phyloP scores from a whole-genome alignment of 2,113 vertebrate species.

The Casuarius casuarius region DNA sequence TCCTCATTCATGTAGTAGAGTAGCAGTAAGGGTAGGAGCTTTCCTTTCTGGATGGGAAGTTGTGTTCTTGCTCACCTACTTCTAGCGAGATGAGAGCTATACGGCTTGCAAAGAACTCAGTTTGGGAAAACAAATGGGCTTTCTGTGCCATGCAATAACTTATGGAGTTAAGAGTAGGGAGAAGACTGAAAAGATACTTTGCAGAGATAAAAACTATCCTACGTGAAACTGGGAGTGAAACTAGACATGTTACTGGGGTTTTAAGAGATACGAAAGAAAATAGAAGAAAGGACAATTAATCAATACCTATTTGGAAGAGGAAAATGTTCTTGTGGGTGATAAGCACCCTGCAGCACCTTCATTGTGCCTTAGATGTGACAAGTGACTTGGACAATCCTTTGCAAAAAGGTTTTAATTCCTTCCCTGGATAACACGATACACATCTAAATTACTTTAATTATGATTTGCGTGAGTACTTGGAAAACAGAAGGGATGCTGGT shows the following conservation, averaged over 20 bases:
- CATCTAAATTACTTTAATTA: background rate
- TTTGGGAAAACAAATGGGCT: background rate
- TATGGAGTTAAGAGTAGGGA: background rate
- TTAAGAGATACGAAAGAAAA: background rate
- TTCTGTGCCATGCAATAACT: background rate
- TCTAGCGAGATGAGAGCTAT: background rate
- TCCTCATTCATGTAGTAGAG: background rate
- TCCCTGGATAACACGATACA: background rate
- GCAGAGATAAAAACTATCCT: background rate
- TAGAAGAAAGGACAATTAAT: background rate
- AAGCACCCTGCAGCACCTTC: background rate
- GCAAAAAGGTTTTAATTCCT: background rate
- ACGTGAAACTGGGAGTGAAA: background rate
- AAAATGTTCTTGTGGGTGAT: background rate
- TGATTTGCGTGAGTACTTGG: background rate
- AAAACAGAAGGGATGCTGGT: background rate
- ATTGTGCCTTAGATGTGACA: fast-evolving
- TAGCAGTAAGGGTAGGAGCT: background rate
- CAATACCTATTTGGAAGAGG: background rate
- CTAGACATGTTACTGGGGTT: background rate
- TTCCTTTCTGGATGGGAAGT: background rate
- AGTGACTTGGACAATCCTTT: background rate
- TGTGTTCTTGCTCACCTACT: background rate
- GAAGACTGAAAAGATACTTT: background rate
- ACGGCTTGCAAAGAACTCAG: background rate